Percentiles rank a stretch among this genome's conserved stretches.
Evolutionary conservation across 2,797 vertebrate species (phyloP).

Genomic region (Hirundo rustica): DNA sequence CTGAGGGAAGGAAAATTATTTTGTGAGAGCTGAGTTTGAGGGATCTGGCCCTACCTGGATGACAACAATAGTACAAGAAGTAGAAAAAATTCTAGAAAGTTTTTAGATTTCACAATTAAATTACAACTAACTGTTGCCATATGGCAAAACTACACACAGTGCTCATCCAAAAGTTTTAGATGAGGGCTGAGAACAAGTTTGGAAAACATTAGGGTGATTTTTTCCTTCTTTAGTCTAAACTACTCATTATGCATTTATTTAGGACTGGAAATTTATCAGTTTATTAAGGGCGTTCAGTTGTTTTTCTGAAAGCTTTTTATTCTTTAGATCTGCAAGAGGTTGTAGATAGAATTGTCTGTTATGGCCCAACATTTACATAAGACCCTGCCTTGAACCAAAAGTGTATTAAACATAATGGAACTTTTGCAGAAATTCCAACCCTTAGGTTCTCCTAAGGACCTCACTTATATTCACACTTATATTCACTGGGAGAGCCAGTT

Average conservation of each 20-base stretch:
- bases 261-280: not conserved
- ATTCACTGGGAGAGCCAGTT: not conserved
- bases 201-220: not conserved
- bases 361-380: not conserved
- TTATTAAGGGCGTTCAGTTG: not conserved
- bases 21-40: not conserved
- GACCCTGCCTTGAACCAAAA: not conserved
- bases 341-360: not conserved
- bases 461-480: not conserved
- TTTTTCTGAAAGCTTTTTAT: not conserved
- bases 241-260: not conserved
- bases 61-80: not conserved
- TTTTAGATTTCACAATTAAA: not conserved
- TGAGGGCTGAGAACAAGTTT: not conserved
- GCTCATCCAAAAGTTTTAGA: not conserved
- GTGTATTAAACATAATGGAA: not conserved
- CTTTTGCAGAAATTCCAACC: not conserved
- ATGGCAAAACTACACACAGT: not conserved
- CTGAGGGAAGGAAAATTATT: not conserved
- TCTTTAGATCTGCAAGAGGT: not conserved
- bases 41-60: not conserved
- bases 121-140: not conserved
- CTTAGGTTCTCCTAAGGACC: not conserved
- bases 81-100: not conserved
- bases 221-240: not conserved